These are phyloP conservation scores for Ursus arctos DNA, from an alignment of 2,113 vertebrate genomes.

Conservation along the genomic window DNA sequence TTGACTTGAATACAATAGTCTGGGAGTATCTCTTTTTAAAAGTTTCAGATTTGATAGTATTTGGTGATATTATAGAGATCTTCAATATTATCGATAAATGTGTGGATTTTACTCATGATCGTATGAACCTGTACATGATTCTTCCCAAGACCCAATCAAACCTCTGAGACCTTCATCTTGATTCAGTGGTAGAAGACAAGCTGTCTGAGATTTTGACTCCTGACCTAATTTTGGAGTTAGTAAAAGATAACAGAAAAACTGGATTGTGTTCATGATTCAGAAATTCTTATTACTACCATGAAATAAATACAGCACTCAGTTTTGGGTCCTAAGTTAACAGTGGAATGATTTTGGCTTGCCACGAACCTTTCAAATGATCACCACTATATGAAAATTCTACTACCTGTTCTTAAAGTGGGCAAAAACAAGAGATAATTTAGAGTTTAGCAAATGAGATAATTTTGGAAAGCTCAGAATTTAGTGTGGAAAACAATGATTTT, in stretches of 20 bases:
- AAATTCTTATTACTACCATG: background rate
- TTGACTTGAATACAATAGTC: background rate
- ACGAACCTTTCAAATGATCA: constrained; percentile 12
- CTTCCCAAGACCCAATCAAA: background rate
- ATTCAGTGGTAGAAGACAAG: background rate
- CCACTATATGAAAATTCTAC: background rate
- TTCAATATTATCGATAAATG: background rate
- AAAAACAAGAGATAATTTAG: background rate
- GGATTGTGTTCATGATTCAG: background rate
- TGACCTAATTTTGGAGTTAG: background rate
- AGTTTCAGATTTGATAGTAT: background rate
- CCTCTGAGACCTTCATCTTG: background rate
- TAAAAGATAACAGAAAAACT: constrained; percentile 16
- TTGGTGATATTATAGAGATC: background rate
- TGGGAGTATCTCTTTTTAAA: background rate
- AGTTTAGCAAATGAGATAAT: background rate
- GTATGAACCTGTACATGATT: background rate
- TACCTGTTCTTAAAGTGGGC: background rate
- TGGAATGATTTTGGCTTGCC: background rate
- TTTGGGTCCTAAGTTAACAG: background rate
- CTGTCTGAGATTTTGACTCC: background rate
- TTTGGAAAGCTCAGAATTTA: background rate
- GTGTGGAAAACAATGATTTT: background rate
- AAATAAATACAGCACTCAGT: background rate
- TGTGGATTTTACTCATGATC: background rate